phyloP scores from a whole-genome alignment of 1,140 invertebrate genomes.

The Bombus haemorrhoidalis region DNA sequence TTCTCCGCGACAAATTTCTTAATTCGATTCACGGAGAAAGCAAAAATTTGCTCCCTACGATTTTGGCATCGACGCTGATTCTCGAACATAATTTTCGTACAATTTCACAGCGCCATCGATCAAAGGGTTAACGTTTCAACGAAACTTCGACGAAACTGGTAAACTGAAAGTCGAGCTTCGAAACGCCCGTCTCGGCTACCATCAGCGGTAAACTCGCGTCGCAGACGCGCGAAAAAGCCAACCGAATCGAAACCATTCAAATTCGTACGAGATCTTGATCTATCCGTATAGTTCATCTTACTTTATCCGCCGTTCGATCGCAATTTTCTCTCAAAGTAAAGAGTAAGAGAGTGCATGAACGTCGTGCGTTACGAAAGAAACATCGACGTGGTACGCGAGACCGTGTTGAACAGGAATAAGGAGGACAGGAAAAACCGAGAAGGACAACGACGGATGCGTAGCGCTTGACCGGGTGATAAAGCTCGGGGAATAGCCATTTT shows the following conservation, averaged over 20 bases:
- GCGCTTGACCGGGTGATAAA: not conserved
- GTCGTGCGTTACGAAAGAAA: not conserved
- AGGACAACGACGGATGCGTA: not conserved
- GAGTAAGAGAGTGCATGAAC: too few relatives aligned
- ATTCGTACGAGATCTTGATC: too few relatives aligned
- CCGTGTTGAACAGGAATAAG: not conserved
- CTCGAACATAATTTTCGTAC: not conserved
- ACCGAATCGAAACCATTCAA: not conserved
- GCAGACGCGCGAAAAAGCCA: not conserved
- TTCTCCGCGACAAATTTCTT: too few relatives aligned
- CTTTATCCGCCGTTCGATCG: not conserved
- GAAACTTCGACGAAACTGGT: not conserved
- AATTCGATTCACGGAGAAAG: too few relatives aligned
- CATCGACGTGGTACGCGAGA: not conserved
- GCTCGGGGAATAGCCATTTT: not conserved
- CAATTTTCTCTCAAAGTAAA: not conserved
- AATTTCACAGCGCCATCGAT: not conserved
- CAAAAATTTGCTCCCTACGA: too few relatives aligned
- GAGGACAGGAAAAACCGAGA: not conserved
- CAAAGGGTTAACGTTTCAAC: not conserved
- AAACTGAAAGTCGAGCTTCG: not conserved
- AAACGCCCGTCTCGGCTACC: not conserved
- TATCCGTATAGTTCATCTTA: rapidly evolving
- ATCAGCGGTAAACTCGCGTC: not conserved
- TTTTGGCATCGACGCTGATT: too few relatives aligned